A percentile compares a stretch with the other conserved stretches of the same genome.
These are phyloP conservation scores for Quadroppia sp. DNA, from an alignment of 2,888 invertebrate genomes.

Conservation along the genomic window DNA sequence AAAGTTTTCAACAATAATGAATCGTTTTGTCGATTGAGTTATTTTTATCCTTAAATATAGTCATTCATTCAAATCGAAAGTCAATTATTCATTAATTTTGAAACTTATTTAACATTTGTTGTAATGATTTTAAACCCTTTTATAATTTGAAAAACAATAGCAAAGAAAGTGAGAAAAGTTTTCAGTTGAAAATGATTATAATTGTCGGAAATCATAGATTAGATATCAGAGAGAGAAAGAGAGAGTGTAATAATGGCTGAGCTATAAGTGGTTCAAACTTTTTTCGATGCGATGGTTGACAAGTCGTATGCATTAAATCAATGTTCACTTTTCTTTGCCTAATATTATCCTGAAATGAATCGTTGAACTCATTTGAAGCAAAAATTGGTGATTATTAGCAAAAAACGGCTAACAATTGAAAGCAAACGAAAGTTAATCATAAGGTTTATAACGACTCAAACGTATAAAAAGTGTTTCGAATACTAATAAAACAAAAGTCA, in stretches of 20 bases:
- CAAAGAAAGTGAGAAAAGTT: too few species aligned
- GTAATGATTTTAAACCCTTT: background rate
- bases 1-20: background rate
- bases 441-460: slow-evolving; percentile 33
- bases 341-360: background rate
- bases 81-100: background rate
- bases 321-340: background rate
- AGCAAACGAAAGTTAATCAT: slow-evolving; percentile 19
- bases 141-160: too few species aligned
- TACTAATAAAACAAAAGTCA: slow-evolving; percentile 28
- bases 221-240: too few species aligned
- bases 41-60: background rate
- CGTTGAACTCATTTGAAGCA: background rate
- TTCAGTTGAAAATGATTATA: too few species aligned
- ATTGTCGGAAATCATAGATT: too few species aligned
- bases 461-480: slow-evolving; percentile 19
- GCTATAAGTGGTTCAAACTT: background rate
- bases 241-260: too few species aligned
- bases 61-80: background rate
- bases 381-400: slow-evolving; percentile 20
- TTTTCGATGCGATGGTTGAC: slow-evolving; percentile 30
- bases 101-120: background rate
- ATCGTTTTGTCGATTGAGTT: slow-evolving; percentile 2
- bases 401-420: slow-evolving; percentile 19
- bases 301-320: slow-evolving; percentile 26